phyloP scores from a whole-genome alignment of 2,888 invertebrate species.

The Agriopis leucophaearia region DNA sequence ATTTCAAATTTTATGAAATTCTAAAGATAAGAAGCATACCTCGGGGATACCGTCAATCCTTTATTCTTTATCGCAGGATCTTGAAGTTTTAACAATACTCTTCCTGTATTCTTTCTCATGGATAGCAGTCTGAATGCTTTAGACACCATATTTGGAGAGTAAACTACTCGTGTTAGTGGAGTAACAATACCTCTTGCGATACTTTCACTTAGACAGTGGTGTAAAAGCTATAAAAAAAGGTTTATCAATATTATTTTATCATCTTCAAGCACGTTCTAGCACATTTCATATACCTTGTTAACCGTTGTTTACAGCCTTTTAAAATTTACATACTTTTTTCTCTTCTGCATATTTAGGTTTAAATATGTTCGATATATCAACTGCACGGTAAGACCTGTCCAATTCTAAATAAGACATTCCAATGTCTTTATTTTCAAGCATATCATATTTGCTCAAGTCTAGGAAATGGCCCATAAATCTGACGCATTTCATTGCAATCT shows the following conservation, averaged over 20 bases:
- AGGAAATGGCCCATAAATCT: slow-evolving; percentile 23
- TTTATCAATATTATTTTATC: neutral
- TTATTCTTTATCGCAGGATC: slow-evolving; percentile 39
- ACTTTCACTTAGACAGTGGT: slow-evolving; percentile 73
- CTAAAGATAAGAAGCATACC: neutral
- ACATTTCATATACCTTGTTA: too few relatives aligned
- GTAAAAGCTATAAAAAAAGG: slow-evolving; percentile 78
- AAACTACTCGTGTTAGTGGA: slow-evolving; percentile 89
- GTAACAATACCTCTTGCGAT: slow-evolving; percentile 85
- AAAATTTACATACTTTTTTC: slow-evolving; percentile 30
- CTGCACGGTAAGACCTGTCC: slow-evolving; percentile 21
- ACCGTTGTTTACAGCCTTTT: neutral
- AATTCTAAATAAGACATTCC: slow-evolving; percentile 27
- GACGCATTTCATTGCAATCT: slow-evolving; percentile 39
- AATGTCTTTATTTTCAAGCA: slow-evolving; percentile 23
- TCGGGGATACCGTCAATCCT: neutral
- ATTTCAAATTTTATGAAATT: too few relatives aligned
- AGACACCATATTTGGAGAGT: slow-evolving; percentile 87
- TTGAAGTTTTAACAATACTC: slow-evolving; percentile 51
- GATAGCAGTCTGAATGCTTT: slow-evolving; percentile 88
- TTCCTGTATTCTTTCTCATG: slow-evolving; percentile 87
- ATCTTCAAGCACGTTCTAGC: too few relatives aligned
- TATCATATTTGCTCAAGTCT: slow-evolving; percentile 34
- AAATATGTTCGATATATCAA: slow-evolving; percentile 48
- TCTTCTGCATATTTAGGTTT: slow-evolving; percentile 44